phyloP scores from a whole-genome alignment of 2,113 vertebrate species.

The Lampris megalopsis region DNA sequence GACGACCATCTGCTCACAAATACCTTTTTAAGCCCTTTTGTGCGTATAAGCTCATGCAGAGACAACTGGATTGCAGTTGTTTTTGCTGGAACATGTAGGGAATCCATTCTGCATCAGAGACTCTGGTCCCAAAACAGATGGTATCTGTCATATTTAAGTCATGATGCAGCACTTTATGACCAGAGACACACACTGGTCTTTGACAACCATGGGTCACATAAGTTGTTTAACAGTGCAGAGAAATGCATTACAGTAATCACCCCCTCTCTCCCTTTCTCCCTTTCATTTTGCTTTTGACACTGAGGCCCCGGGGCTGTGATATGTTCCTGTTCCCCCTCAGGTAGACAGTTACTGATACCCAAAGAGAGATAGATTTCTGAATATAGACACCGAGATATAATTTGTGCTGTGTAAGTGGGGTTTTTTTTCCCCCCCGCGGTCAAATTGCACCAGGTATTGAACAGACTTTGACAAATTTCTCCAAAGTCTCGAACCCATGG shows the following conservation, averaged over 20 bases:
- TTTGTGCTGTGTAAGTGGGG: not conserved
- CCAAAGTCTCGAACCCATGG: no score
- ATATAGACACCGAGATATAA: constrained; percentile 11
- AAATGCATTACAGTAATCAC: constrained; percentile 4
- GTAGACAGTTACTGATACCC: not conserved
- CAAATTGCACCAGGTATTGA: not conserved
- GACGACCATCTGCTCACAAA: not conserved
- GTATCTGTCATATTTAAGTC: constrained; percentile 12
- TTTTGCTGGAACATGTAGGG: constrained; percentile 15
- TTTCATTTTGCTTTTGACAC: constrained; percentile 2
- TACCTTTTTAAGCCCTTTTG: not conserved
- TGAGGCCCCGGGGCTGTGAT: constrained; percentile 7
- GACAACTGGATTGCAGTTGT: constrained; percentile 4
- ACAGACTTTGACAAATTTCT: no score
- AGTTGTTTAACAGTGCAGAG: constrained; percentile 34
- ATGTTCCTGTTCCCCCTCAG: not conserved
- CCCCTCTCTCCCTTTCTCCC: not conserved
- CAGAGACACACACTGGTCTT: constrained; percentile 3
- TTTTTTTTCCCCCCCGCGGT: not conserved
- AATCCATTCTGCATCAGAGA: constrained; percentile 18
- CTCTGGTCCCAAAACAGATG: not conserved
- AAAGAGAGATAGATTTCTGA: not conserved
- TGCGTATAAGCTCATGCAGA: not conserved
- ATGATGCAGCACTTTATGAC: not conserved
- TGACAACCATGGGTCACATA: constrained; percentile 11